Conservation (phyloP, 2,888 invertebrate genomes). For the Nipponacmea schrenckii region DNA sequence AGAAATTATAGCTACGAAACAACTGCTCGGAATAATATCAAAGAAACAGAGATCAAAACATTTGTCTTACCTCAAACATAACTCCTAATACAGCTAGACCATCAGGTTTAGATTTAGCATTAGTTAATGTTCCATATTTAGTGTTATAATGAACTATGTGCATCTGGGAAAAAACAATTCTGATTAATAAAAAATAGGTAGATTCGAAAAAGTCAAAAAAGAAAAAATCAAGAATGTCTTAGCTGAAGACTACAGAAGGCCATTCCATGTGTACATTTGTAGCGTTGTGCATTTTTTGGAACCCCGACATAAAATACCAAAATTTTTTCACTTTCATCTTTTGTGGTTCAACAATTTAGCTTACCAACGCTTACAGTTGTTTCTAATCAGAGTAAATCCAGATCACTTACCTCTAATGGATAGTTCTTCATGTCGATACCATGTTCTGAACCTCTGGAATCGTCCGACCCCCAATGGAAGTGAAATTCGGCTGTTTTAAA, state of each 20-base stretch:
- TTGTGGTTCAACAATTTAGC: too few species aligned
- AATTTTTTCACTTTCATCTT: too few species aligned
- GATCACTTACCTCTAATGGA: constrained; percentile 37
- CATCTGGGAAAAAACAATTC: constrained; percentile 54
- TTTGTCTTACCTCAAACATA: constrained; percentile 73
- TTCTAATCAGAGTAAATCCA: too few species aligned
- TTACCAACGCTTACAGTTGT: too few species aligned
- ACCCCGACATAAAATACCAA: too few species aligned
- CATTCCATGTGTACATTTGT: too few species aligned
- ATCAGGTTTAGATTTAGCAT: constrained; percentile 77
- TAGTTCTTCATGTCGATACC: constrained; percentile 31
- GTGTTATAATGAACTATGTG: constrained; percentile 75
- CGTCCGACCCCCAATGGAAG: constrained; percentile 40
- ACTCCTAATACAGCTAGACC: constrained; percentile 83
- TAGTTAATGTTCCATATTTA: constrained; percentile 73
- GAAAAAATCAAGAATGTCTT: too few species aligned
- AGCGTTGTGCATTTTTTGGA: too few species aligned
- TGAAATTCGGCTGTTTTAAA: constrained; percentile 36
- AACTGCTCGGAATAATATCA: neutral
- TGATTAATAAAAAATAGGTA: neutral
- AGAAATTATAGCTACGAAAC: too few species aligned
- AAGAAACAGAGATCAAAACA: neutral
- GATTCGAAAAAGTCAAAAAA: neutral
- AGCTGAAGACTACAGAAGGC: too few species aligned
- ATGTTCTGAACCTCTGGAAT: constrained; percentile 40